These are phyloP conservation scores for Scatophagus argus DNA, from an alignment of 2,113 vertebrate species.

Conservation along the genomic window DNA sequence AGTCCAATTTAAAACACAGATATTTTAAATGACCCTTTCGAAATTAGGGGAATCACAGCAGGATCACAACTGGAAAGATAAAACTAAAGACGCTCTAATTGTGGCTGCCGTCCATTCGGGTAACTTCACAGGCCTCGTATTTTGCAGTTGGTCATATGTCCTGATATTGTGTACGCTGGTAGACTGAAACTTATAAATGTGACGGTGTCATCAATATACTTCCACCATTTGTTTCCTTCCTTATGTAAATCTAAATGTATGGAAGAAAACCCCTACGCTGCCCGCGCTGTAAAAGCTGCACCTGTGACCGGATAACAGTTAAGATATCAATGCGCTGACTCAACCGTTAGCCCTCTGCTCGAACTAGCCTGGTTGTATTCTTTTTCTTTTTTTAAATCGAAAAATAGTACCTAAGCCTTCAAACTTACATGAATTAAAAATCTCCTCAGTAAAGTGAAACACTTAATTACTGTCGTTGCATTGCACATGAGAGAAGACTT, in stretches of 20 bases:
- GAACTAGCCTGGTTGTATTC: background rate
- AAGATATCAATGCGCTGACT: background rate
- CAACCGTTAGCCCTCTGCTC: background rate
- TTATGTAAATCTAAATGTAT: background rate
- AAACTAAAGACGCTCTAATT: background rate
- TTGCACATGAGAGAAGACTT: background rate
- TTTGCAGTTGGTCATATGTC: too few relatives aligned
- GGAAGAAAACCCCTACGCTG: background rate
- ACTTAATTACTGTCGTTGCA: background rate
- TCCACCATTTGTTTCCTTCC: too few relatives aligned
- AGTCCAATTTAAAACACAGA: background rate
- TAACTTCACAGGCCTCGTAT: too few relatives aligned
- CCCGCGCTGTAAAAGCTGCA: background rate
- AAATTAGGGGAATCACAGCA: background rate
- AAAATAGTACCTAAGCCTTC: background rate
- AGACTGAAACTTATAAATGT: too few relatives aligned
- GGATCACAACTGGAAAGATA: too few relatives aligned
- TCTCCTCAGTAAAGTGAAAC: too few relatives aligned
- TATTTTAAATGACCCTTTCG: too few relatives aligned
- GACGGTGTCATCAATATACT: too few relatives aligned
- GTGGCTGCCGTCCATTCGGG: too few relatives aligned
- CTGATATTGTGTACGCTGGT: too few relatives aligned
- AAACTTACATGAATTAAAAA: too few relatives aligned
- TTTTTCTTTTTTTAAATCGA: background rate
- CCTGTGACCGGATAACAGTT: slow-evolving; percentile 1